Evolutionary conservation across 2,888 invertebrate species (phyloP).

Genomic region (Andricus quercusramuli): DNA sequence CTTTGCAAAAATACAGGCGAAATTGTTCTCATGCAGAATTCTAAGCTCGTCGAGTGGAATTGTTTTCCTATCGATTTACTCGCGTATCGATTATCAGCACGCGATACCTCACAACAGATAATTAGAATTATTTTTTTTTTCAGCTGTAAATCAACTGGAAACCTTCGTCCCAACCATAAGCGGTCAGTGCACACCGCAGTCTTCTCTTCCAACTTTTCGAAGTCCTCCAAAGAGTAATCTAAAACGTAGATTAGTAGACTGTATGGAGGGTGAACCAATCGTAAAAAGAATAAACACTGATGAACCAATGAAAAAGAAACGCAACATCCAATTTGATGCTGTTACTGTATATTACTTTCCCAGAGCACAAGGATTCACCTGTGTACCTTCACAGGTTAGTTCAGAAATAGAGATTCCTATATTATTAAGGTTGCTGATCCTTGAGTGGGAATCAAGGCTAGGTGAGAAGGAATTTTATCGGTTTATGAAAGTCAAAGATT

Average conservation of each 20-base stretch:
- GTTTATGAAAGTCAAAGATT: neutral
- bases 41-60: neutral
- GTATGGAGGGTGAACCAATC: conserved; percentile 71
- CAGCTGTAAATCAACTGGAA: conserved; percentile 67
- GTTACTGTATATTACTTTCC: conserved; percentile 98
- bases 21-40: neutral
- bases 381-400: conserved; percentile 91
- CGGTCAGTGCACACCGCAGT: conserved; percentile 58
- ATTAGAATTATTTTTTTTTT: conserved; percentile 42
- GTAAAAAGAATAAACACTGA: conserved; percentile 77
- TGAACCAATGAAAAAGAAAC: conserved; percentile 84
- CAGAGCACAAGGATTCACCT: conserved; percentile 93
- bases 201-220: conserved; percentile 65
- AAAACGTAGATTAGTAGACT: conserved; percentile 81
- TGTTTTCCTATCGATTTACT: conserved; percentile 47
- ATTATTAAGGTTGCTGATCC: neutral
- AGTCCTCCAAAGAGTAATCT: conserved; percentile 83
- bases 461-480: neutral
- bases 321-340: conserved; percentile 92
- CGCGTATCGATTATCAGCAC: conserved; percentile 58
- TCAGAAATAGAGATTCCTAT: neutral
- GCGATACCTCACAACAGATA: conserved; percentile 46
- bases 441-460: neutral
- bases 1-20: neutral
- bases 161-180: conserved; percentile 60